Evolutionary conservation across 1,140 invertebrate genomes (phyloP).

Genomic region (Orius laevigatus): DNA sequence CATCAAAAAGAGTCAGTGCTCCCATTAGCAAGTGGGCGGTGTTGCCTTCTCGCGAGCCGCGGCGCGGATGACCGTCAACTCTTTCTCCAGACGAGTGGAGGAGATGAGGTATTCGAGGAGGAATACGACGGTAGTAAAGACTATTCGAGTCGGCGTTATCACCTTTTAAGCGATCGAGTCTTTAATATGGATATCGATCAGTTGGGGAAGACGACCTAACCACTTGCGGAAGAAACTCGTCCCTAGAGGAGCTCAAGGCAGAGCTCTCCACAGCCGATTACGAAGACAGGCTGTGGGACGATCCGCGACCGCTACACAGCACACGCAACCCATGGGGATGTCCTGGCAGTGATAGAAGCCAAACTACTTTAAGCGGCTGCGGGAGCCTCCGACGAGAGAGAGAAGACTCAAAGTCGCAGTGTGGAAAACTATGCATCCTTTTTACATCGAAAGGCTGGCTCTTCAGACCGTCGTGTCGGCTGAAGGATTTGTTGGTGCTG

Average conservation of each 20-base stretch:
- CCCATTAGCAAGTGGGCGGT: no score
- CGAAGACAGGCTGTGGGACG: slow-evolving; percentile 22
- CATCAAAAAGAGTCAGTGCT: no score
- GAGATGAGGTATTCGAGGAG: no score
- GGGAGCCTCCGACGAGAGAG: slow-evolving; percentile 17
- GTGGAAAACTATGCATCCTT: slow-evolving; percentile 22
- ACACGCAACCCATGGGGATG: slow-evolving; percentile 21
- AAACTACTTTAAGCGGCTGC: slow-evolving; percentile 23
- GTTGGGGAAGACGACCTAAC: background rate
- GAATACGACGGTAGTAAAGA: background rate
- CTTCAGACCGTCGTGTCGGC: background rate
- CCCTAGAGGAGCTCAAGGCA: background rate
- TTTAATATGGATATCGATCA: slow-evolving; percentile 2
- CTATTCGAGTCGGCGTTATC: background rate
- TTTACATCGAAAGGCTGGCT: slow-evolving; percentile 17
- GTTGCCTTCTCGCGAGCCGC: no score
- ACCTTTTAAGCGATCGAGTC: slow-evolving; percentile 1
- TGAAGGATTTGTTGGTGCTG: background rate
- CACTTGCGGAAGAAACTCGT: background rate
- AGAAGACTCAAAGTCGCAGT: slow-evolving; percentile 21
- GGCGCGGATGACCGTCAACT: no score
- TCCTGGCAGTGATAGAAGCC: slow-evolving; percentile 23
- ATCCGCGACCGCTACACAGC: slow-evolving; percentile 22
- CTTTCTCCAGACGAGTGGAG: no score
- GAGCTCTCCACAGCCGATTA: slow-evolving; percentile 7